phyloP scores from a whole-genome alignment of 2,888 invertebrate genomes.

The Fragum whitleyi region DNA sequence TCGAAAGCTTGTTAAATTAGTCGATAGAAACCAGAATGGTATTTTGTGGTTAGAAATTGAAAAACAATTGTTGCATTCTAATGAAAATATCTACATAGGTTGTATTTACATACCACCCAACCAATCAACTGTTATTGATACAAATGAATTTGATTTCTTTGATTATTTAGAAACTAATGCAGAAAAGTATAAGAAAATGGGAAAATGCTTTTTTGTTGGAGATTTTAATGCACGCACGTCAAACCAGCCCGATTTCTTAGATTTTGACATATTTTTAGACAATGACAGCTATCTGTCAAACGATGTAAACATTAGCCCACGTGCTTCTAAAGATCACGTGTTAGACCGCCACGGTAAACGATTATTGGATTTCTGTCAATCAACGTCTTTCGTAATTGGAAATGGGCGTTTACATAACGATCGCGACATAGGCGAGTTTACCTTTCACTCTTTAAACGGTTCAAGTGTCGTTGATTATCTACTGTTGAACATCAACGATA shows the following conservation, averaged over 20 bases:
- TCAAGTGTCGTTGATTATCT: too few relatives aligned
- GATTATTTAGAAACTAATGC: background rate
- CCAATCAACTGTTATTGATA: background rate
- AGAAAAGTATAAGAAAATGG: background rate
- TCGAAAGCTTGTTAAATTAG: background rate
- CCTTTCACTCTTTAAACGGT: too few relatives aligned
- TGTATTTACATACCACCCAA: background rate
- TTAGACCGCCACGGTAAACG: too few relatives aligned
- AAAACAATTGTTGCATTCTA: background rate
- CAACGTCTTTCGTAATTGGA: too few relatives aligned
- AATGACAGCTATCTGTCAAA: background rate
- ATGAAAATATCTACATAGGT: background rate
- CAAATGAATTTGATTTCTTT: background rate
- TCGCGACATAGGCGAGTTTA: too few relatives aligned
- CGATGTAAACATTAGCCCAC: too few relatives aligned
- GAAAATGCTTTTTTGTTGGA: background rate
- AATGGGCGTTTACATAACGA: too few relatives aligned
- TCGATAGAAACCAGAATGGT: background rate
- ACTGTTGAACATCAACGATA: too few relatives aligned
- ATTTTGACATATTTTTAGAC: background rate
- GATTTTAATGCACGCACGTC: conserved; percentile 3
- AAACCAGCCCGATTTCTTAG: background rate
- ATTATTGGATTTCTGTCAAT: too few relatives aligned
- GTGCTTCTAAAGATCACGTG: too few relatives aligned
- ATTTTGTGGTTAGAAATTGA: background rate